Evolutionary conservation across 2,797 vertebrate genomes (phyloP).

Genomic region (Microchirus variegatus): DNA sequence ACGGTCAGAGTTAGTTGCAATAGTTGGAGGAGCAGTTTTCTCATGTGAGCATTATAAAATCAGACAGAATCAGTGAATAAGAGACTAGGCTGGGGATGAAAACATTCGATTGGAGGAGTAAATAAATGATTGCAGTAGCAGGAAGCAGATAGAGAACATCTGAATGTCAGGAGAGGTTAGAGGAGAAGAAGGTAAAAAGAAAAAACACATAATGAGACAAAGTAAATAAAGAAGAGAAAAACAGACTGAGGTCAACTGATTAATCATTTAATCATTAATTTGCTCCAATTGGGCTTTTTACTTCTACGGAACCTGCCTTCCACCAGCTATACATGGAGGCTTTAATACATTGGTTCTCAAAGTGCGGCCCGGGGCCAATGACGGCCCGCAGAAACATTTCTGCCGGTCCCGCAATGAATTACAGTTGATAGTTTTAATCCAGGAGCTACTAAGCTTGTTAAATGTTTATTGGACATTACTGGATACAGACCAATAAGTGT

Average conservation of each 20-base stretch:
- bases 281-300: no score
- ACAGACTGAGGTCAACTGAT: not conserved
- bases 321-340: no score
- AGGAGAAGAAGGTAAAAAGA: conserved; percentile 29
- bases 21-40: conserved; percentile 36
- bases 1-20: conserved; percentile 31
- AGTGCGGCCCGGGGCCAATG: no score
- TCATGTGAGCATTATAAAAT: conserved; percentile 60
- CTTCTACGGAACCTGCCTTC: no score
- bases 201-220: conserved; percentile 32
- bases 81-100: conserved; percentile 43
- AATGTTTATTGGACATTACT: no score
- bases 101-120: conserved; percentile 51
- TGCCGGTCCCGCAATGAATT: no score
- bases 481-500: no score
- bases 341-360: no score
- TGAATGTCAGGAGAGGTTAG: conserved; percentile 3
- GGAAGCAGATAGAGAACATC: conserved; percentile 46
- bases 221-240: conserved; percentile 4
- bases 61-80: conserved; percentile 69
- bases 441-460: no score
- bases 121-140: conserved; percentile 71
- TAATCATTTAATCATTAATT: no score
- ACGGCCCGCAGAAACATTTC: no score
- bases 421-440: no score